A percentile compares a stretch with the other conserved stretches of the same genome.
Evolutionary conservation across 2,113 vertebrate species (phyloP).

Genomic region (Guaruba guarouba): DNA sequence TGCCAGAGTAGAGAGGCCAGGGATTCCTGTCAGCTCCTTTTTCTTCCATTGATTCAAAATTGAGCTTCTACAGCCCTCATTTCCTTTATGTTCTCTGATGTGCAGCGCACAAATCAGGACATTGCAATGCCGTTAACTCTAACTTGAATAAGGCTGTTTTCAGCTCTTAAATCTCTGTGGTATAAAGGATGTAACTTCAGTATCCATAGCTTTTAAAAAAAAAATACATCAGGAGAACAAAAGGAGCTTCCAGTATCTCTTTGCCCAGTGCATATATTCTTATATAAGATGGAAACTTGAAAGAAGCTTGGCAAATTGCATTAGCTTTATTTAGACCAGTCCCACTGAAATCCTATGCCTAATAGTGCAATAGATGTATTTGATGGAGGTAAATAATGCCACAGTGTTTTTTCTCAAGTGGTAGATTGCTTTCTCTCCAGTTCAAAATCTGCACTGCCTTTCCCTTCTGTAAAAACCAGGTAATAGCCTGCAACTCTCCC

Average conservation of each 20-base stretch:
- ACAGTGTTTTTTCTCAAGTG: slow-evolving; percentile 17
- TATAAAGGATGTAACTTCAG: neutral
- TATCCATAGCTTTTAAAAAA: neutral
- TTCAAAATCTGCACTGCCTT: slow-evolving; percentile 59
- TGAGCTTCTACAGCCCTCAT: neutral
- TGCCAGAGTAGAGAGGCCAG: neutral
- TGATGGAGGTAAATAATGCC: slow-evolving; percentile 4
- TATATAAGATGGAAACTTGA: neutral
- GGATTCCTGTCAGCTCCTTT: neutral
- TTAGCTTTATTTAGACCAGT: neutral
- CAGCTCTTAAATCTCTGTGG: neutral
- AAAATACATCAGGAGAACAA: neutral
- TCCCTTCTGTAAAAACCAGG: slow-evolving; percentile 67
- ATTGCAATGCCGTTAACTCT: neutral
- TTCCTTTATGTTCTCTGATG: slow-evolving; percentile 1
- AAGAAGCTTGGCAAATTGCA: neutral
- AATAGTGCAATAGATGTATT: neutral
- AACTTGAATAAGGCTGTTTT: slow-evolving; percentile 3
- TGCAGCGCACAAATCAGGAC: neutral
- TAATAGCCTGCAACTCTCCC: slow-evolving; percentile 51
- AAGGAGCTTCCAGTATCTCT: neutral
- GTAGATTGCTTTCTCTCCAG: slow-evolving; percentile 45
- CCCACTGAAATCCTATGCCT: neutral
- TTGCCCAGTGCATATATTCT: neutral
- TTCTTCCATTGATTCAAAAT: neutral